Evolutionary conservation across 2,113 vertebrate species (phyloP).

Genomic region (Rhinolophus ferrumequinum): DNA sequence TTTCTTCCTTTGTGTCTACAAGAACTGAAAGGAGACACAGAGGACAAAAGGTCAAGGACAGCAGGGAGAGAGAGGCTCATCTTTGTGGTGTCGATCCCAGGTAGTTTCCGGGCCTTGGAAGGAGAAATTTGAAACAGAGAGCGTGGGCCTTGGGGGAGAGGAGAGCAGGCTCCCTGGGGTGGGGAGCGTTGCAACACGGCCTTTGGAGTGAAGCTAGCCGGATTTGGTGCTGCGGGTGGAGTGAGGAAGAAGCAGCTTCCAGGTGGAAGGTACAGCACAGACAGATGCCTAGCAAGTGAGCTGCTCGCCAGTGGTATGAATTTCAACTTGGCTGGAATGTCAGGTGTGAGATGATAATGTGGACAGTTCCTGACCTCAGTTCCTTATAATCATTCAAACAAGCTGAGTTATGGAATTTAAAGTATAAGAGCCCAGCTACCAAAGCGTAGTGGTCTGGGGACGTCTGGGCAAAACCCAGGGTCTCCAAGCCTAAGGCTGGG

Average conservation of each 20-base stretch:
- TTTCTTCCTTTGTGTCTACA: not conserved
- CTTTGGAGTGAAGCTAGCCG: not conserved
- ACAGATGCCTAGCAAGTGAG: fast-evolving
- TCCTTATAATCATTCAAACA: not conserved
- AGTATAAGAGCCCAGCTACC: not conserved
- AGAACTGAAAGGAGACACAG: not conserved
- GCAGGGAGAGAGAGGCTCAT: not conserved
- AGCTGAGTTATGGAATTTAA: not conserved
- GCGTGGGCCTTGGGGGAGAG: not conserved
- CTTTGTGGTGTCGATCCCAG: not conserved
- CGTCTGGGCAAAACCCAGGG: not conserved
- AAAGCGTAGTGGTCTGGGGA: not conserved
- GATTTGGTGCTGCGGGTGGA: not conserved
- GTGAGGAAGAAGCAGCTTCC: not conserved
- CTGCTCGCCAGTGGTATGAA: no score
- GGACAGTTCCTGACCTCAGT: not conserved
- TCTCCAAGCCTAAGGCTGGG: not conserved
- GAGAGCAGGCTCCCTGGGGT: not conserved
- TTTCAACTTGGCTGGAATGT: not conserved
- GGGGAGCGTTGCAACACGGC: not conserved
- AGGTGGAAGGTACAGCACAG: not conserved
- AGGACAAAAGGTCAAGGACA: not conserved
- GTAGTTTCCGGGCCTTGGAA: not conserved
- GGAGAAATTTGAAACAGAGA: not conserved
- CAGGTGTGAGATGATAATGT: not conserved